A percentile compares a stretch with the other conserved stretches of the same genome.
phyloP scores from a whole-genome alignment of 2,113 vertebrate genomes.

The Cranoglanis bouderius region DNA sequence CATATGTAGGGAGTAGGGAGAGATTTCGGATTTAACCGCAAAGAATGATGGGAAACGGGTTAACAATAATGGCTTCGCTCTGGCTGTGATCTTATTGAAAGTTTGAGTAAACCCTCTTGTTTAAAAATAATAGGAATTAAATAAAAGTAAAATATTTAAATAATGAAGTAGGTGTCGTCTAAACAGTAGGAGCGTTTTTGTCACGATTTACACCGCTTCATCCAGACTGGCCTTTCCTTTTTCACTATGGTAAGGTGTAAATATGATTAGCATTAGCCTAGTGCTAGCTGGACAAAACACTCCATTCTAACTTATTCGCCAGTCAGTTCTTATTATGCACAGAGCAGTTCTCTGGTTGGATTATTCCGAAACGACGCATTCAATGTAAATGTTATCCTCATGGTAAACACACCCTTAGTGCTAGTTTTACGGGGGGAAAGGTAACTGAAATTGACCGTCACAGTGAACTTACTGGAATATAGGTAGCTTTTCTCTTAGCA shows the following conservation, averaged over 20 bases:
- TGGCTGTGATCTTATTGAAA: constrained; percentile 15
- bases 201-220: not conserved
- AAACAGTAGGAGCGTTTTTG: not conserved
- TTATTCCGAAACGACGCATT: no score
- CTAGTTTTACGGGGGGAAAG: not conserved
- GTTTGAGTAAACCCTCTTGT: not conserved
- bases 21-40: not conserved
- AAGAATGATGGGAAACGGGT: constrained; percentile 9
- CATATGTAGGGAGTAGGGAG: not conserved
- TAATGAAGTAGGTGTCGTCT: not conserved
- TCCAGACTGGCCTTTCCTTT: not conserved
- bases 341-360: not conserved
- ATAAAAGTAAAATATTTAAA: not conserved
- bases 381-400: not conserved
- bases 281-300: not conserved
- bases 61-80: constrained; percentile 24
- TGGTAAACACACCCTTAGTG: not conserved
- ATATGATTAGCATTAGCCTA: not conserved
- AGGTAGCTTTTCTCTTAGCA: not conserved
- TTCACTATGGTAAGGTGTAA: constrained; percentile 26
- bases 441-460: not conserved
- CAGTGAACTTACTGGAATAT: not conserved
- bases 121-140: not conserved
- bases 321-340: not conserved
- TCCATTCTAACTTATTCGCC: not conserved